phyloP scores from a whole-genome alignment of 2,797 vertebrate genomes.

The Limnodromus scolopaceus region DNA sequence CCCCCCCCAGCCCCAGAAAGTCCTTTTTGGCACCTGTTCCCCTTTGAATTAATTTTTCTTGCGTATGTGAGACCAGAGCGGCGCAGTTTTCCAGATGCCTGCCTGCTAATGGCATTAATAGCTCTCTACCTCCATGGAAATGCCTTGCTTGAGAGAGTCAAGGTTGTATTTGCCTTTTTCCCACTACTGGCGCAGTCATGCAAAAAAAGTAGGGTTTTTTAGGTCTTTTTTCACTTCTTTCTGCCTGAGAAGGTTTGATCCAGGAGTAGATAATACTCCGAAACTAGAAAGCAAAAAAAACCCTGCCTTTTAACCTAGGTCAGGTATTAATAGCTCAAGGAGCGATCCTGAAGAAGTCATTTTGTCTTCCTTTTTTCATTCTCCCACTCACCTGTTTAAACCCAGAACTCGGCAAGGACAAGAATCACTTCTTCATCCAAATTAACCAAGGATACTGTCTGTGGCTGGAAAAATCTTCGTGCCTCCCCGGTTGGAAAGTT shows the following conservation, averaged over 20 bases:
- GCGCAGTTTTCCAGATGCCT: background rate
- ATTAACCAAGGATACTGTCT: background rate
- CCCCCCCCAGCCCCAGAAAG: background rate
- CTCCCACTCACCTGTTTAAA: constrained; percentile 10
- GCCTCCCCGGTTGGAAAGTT: background rate
- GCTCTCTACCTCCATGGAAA: background rate
- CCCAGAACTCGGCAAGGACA: background rate
- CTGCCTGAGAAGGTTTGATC: constrained; percentile 12
- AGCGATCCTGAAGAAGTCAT: background rate
- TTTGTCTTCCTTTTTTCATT: background rate
- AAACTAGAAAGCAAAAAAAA: background rate
- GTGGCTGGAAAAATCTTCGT: background rate
- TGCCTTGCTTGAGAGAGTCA: background rate
- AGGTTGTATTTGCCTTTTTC: background rate
- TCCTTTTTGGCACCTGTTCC: background rate
- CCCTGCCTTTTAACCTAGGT: background rate
- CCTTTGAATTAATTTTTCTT: background rate
- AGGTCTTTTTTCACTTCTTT: background rate
- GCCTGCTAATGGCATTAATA: background rate
- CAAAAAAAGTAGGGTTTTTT: background rate
- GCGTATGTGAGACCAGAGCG: background rate
- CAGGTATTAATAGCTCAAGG: background rate
- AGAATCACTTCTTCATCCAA: background rate
- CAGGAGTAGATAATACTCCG: background rate
- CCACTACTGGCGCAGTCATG: background rate